Evolutionary conservation across 2,113 vertebrate species (phyloP), one percentile per base, ranked within the genome.

Genomic region (Vulpes ferrilata): DNA sequence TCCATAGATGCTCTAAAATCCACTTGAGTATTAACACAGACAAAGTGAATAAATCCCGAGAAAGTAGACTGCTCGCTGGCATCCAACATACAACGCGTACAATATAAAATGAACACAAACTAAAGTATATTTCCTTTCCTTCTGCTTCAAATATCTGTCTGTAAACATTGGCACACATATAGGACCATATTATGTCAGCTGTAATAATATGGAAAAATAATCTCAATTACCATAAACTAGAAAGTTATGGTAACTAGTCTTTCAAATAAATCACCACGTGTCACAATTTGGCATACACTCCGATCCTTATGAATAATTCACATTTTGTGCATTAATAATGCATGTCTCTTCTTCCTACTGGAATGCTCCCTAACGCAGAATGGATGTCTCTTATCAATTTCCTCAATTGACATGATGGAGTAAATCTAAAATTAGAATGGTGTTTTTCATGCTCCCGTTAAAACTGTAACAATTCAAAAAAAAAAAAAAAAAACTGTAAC

Each of bases 261-360:
- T 93, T 78, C 35, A 32, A 87, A 97, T 96, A 96, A 88, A 84
- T 62, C 7, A 32, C 69, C 85, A 88, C 59, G 0, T 88, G 95
- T 95, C 3, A 93, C 96, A 60, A 53, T 67, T 74, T 79, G 93
- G 87, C 59, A 71, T 86, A 95, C 97, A 97, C 91, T 38, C 92
- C 91, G 55, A 64, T 4, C 2, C 95, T 97, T 60, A 92, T 30
- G 80, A 97, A 95, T 96, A 95, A 98, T 88, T 96, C 94, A 76
- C 83, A 92, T 67, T 0, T 20, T 30, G 43, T 65, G 30, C 11
- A 97, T 98, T 94, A 98, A 97, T 97, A 97, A 88, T 76, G 13
- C 93, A 95, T 25, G 38, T 1, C 16, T 1, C 16, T 1, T 92
- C n/a, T 65, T 60, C 65, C 82, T 94, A 80, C 67, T 81, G 93